phyloP scores from a whole-genome alignment of 2,113 vertebrate species.

The Mixornis gularis region DNA sequence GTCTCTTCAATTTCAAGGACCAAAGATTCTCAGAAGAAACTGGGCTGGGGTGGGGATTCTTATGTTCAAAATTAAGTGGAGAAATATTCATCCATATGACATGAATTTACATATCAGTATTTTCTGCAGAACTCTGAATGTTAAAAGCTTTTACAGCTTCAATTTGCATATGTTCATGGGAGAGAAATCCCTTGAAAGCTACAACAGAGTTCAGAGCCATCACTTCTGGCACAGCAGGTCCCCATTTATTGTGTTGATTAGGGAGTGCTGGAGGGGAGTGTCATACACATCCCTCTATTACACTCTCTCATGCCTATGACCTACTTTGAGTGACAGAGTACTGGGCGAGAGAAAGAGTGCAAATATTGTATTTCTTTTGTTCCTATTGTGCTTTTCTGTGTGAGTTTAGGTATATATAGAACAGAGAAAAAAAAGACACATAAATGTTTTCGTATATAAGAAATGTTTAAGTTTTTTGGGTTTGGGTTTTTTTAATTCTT shows the following conservation, averaged over 20 bases:
- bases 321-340: not conserved
- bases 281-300: not conserved
- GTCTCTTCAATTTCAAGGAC: not conserved
- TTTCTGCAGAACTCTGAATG: not conserved
- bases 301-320: not conserved
- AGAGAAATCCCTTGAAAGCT: not conserved
- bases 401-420: not conserved
- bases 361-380: not conserved
- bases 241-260: not conserved
- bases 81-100: not conserved
- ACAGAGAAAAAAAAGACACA: not conserved
- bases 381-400: not conserved
- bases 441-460: not conserved
- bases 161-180: not conserved
- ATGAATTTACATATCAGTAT: not conserved
- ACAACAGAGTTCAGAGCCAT: not conserved
- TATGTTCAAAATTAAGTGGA: not conserved
- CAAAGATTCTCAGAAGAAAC: not conserved
- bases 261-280: not conserved
- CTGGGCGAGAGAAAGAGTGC: accelerated
- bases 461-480: not conserved
- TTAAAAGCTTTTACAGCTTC: not conserved
- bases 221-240: not conserved
- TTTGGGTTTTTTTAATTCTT: not conserved
- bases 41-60: accelerated